Percentiles rank a stretch among this genome's conserved stretches.
These are phyloP conservation scores for Leucophenga maculata DNA, from an alignment of 2,888 invertebrate species.

Conservation along the genomic window DNA sequence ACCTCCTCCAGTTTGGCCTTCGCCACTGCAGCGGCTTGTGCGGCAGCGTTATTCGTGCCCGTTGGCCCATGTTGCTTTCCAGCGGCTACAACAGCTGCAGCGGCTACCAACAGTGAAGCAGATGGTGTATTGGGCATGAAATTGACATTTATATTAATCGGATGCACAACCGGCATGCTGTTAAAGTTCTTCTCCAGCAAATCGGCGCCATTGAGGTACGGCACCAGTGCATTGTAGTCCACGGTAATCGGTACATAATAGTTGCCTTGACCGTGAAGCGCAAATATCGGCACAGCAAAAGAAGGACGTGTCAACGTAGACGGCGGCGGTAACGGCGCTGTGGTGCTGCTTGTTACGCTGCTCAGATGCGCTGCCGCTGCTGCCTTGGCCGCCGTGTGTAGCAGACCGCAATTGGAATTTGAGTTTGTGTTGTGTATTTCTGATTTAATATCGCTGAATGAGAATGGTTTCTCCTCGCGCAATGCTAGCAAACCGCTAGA, in stretches of 20 bases:
- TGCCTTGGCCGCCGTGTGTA: constrained; percentile 38
- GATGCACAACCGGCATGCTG: constrained; percentile 79
- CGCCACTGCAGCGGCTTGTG: constrained; percentile 51
- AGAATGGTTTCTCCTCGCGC: constrained; percentile 61
- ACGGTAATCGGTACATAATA: constrained; percentile 91
- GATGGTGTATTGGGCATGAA: constrained; percentile 73
- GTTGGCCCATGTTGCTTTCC: constrained; percentile 55
- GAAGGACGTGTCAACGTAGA: constrained; percentile 49
- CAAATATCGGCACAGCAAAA: constrained; percentile 87
- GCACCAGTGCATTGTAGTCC: constrained; percentile 81
- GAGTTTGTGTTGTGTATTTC: constrained; percentile 58
- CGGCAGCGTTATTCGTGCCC: constrained; percentile 40
- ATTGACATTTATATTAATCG: constrained; percentile 92
- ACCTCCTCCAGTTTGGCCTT: constrained; percentile 68
- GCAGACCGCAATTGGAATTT: constrained; percentile 44
- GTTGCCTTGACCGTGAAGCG: constrained; percentile 88
- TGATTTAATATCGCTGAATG: constrained; percentile 68
- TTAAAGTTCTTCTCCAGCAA: constrained; percentile 74
- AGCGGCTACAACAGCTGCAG: constrained; percentile 59
- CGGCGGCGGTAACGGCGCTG: constrained; percentile 50
- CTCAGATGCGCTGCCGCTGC: constrained; percentile 48
- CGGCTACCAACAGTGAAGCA: constrained; percentile 60
- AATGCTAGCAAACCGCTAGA: constrained; percentile 23
- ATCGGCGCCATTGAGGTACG: constrained; percentile 78
- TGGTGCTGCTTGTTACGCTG: constrained; percentile 56